Percentiles rank a stretch among this genome's conserved stretches.
These are phyloP conservation scores for Zenarchopterus dispar DNA, from an alignment of 2,797 vertebrate genomes.

Conservation along the genomic window DNA sequence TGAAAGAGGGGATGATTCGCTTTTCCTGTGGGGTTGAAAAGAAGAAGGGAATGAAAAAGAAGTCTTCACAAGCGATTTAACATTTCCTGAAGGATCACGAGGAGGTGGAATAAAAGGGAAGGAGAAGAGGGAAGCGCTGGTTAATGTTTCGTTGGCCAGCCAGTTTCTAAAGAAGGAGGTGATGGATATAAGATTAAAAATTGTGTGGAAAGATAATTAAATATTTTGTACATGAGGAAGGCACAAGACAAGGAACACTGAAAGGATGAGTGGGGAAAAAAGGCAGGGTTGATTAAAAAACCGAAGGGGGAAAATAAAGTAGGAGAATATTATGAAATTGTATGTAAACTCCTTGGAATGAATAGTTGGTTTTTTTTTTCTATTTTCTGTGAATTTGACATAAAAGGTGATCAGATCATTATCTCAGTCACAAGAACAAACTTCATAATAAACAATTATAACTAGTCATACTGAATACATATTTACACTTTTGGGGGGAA, in stretches of 20 bases:
- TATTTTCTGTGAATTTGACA: not conserved
- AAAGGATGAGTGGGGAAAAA: conserved; percentile 3
- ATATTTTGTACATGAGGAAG: conserved; percentile 16
- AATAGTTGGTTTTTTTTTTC: not conserved
- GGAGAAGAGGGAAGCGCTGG: conserved; percentile 17
- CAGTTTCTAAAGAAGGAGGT: conserved; percentile 7
- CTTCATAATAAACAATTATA: no score
- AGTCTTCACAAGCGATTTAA: conserved; percentile 47
- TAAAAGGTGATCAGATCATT: not conserved
- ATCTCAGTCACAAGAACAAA: no score
- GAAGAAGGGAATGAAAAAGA: conserved; percentile 46
- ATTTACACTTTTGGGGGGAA: no score
- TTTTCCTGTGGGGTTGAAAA: conserved; percentile 45
- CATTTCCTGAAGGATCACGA: conserved; percentile 49
- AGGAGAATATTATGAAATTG: conserved; percentile 10
- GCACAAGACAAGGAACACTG: conserved; percentile 2
- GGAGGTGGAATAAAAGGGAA: conserved; percentile 33
- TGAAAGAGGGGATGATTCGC: conserved; percentile 48
- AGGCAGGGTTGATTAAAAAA: conserved; percentile 3
- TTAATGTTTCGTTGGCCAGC: conserved; percentile 20
- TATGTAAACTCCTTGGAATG: not conserved
- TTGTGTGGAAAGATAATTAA: conserved; percentile 12
- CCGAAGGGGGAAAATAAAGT: not conserved
- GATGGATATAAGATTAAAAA: conserved; percentile 15
- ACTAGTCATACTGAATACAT: no score